Conservation (phyloP, 2,113 vertebrate genomes). For the Brevimyrus niger region DNA sequence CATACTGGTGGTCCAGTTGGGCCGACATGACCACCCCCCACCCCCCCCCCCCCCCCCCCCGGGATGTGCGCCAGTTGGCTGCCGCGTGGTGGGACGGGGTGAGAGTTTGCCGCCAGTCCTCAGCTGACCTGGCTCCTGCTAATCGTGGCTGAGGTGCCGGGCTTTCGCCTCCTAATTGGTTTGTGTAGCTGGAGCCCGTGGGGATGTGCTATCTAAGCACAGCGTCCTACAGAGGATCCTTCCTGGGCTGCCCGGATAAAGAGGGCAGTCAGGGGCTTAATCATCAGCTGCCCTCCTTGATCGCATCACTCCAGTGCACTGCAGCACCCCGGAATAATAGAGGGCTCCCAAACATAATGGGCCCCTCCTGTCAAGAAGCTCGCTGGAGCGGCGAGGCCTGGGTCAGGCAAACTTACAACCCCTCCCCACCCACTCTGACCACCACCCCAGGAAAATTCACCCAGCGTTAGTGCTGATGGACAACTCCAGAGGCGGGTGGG, state of each 20-base stretch:
- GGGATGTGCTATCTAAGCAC: neutral
- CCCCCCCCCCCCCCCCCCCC: no score
- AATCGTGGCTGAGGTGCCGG: neutral
- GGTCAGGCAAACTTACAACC: neutral
- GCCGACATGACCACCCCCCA: no score
- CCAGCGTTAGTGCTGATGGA: neutral
- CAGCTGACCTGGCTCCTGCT: neutral
- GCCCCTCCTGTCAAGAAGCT: neutral
- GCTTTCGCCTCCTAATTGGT: constrained; percentile 1
- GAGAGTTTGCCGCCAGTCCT: neutral
- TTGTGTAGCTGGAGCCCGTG: neutral
- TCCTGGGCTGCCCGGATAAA: neutral
- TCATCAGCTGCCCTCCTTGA: neutral
- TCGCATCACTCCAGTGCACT: neutral
- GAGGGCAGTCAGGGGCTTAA: neutral
- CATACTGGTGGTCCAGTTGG: no score
- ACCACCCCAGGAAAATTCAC: neutral
- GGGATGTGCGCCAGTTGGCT: neutral
- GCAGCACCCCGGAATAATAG: neutral
- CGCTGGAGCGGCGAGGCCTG: neutral
- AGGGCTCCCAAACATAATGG: neutral
- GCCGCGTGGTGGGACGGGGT: neutral
- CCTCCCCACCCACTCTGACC: no score
- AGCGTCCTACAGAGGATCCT: neutral
- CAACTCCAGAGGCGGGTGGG: neutral